Evolutionary conservation across 2,888 invertebrate genomes (phyloP), one percentile per base, ranked within the genome.

Genomic region (Conistra vaccinii): DNA sequence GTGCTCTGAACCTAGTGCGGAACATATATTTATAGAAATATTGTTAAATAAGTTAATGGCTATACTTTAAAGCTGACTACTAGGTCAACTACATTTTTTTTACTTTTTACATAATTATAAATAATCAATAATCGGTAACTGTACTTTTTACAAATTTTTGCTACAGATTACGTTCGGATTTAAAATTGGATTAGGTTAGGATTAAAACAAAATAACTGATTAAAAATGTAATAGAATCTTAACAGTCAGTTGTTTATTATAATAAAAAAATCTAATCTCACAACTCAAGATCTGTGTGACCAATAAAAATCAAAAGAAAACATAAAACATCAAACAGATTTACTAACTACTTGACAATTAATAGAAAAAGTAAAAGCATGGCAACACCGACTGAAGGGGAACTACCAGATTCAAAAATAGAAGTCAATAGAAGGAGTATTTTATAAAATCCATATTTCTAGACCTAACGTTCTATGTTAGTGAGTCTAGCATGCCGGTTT

Each of bases 401-500:
- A 86, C 93, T 94, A 94, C 93, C 92, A 90, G 89, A 89, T 88
- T 87, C 26, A 85, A 86, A 85, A 83, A 89, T 89, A 89, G 87
- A 89, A 85, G 83, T 84, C 85, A 79, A 84, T 77, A 88, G 87
- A 86, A 86, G 85, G 84, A 80, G 84, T 82, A 81, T 85, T 85
- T 70, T 79, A 80, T 86, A 79, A 87, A 82, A 87, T 85, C 73
- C 87, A 89, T 89, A 87, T 88, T 60, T 91, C 92, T 92, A 92
- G 90, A 87, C 90, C 87, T 91, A 90, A 89, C 89, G 83, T 91
- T 93, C 93, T 89, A 91, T 92, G 93, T 94, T 95, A 95, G 94
- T 95, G 92, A 93, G 85, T 91, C 95, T 95, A 96, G 95, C 95
- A 95, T 96, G 95, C 95, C 93, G 90, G 88, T 92, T 93, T 86